Evolutionary conservation across 1,140 invertebrate genomes (phyloP).

Genomic region (Dermatophagoides farinae): DNA sequence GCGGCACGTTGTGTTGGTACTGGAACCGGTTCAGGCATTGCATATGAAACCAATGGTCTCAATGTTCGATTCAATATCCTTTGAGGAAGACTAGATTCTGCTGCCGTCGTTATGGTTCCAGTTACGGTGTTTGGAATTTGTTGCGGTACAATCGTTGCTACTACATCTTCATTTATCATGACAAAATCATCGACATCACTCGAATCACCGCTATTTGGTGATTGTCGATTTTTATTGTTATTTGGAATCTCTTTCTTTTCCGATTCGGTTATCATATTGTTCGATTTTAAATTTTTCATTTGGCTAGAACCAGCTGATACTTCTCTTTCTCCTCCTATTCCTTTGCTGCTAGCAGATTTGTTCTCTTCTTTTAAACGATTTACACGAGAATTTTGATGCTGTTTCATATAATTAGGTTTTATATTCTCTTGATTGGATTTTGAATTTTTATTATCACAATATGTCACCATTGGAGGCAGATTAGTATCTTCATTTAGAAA

Average conservation of each 20-base stretch:
- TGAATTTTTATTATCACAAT: neutral
- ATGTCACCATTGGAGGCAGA: neutral
- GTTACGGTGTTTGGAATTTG: neutral
- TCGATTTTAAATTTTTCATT: no score
- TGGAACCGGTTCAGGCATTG: constrained; percentile 16
- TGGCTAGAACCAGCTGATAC: no score
- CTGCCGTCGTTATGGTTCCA: no score
- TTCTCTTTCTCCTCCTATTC: no score
- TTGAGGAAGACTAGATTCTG: neutral
- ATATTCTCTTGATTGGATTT: neutral
- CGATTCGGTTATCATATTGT: no score
- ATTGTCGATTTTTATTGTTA: neutral
- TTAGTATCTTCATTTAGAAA: constrained; percentile 38
- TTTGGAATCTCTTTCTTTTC: neutral
- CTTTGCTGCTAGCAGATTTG: neutral
- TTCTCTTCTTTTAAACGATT: neutral
- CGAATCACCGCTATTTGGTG: neutral
- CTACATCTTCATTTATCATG: neutral
- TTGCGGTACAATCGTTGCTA: neutral
- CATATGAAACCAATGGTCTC: neutral
- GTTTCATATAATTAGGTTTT: neutral
- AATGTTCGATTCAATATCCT: neutral
- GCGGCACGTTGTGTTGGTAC: constrained; percentile 18
- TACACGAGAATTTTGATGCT: neutral
- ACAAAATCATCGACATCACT: neutral